Conservation (phyloP, 1,140 invertebrate species). For the Diabrotica virgifera region DNA sequence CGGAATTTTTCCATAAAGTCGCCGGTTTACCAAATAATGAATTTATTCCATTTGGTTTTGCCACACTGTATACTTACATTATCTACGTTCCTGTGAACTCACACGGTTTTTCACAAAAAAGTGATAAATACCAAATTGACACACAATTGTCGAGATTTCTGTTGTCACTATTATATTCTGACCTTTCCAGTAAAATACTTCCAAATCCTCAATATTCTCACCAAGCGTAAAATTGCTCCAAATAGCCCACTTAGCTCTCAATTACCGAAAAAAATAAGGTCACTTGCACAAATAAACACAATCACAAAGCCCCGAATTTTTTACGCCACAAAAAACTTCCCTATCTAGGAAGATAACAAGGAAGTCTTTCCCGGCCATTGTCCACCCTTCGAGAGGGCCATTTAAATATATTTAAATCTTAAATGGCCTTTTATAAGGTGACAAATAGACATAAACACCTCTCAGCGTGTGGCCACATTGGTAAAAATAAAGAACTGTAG, state of each 20-base stretch:
- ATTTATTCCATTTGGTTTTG: no score
- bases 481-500: conserved; percentile 14
- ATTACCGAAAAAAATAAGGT: background rate
- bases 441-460: conserved; percentile 23
- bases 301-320: background rate
- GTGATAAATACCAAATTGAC: no score
- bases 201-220: background rate
- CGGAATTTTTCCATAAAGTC: no score
- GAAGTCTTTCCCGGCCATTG: background rate
- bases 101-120: no score
- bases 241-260: background rate
- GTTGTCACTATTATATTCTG: no score
- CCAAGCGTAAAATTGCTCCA: background rate
- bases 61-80: no score
- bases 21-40: no score
- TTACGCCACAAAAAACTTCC: background rate
- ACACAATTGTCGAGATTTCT: no score
- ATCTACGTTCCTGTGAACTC: no score
- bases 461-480: conserved; percentile 18
- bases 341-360: background rate
- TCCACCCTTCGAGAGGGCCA: conserved; percentile 9
- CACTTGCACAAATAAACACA: background rate
- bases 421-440: conserved; percentile 14
- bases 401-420: conserved; percentile 20
- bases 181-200: background rate